Evolutionary conservation across 2,113 vertebrate species (phyloP).

Genomic region (Setophaga petechia): DNA sequence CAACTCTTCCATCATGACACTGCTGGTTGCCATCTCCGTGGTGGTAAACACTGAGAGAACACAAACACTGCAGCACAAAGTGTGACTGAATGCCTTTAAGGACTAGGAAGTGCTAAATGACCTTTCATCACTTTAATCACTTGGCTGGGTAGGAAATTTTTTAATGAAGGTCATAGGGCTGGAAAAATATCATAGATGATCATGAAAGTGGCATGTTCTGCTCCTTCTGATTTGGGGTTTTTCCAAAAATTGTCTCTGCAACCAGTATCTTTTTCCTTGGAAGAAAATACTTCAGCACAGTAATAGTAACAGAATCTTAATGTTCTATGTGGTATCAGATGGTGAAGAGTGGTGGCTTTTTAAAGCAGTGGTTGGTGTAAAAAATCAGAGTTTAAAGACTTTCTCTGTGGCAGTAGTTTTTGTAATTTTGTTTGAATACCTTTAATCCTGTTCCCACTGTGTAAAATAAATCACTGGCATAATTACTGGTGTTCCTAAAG

Average conservation of each 20-base stretch:
- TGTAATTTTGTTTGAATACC: background rate
- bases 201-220: background rate
- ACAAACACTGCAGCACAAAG: background rate
- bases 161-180: conserved; percentile 52
- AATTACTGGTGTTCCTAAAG: conserved; percentile 11
- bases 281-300: background rate
- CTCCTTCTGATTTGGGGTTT: background rate
- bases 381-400: background rate
- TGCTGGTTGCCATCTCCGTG: background rate
- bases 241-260: conserved; percentile 1
- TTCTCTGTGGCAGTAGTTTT: background rate
- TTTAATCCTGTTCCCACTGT: conserved; percentile 14
- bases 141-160: conserved; percentile 23
- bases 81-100: conserved; percentile 32
- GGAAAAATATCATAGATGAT: conserved; percentile 8
- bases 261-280: background rate
- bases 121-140: conserved; percentile 53
- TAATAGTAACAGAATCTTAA: background rate
- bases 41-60: background rate
- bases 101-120: conserved; percentile 30
- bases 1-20: background rate
- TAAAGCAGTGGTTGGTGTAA: background rate
- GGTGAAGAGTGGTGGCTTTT: background rate
- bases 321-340: background rate
- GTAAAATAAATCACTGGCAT: conserved; percentile 14